These are phyloP conservation scores for Punctoribates punctum DNA, from an alignment of 2,888 invertebrate genomes.

Conservation along the genomic window DNA sequence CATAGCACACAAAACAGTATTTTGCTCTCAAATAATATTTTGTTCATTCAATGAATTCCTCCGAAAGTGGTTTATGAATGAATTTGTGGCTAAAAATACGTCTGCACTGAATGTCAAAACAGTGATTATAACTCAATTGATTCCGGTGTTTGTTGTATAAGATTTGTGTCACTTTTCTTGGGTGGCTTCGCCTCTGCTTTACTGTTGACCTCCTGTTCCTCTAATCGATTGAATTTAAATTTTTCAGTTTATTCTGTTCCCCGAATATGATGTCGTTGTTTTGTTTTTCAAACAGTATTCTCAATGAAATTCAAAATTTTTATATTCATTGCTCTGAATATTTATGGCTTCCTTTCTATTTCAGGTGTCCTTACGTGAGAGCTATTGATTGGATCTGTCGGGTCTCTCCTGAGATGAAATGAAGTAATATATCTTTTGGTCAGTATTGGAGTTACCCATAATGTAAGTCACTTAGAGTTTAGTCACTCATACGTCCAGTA, in stretches of 20 bases:
- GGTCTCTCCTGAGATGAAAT: background rate
- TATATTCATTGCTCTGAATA: background rate
- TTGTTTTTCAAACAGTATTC: too few species aligned
- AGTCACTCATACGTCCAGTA: background rate
- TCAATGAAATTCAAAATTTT: background rate
- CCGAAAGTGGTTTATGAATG: conserved; percentile 14
- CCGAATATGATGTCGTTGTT: too few species aligned
- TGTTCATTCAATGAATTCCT: background rate
- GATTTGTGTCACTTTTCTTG: background rate
- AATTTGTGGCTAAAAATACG: background rate
- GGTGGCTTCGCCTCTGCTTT: background rate
- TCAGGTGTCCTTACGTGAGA: background rate
- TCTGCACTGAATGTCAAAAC: conserved; percentile 12
- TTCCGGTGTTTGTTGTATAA: background rate
- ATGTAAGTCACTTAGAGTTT: conserved; percentile 25
- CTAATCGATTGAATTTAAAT: background rate
- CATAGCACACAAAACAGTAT: background rate
- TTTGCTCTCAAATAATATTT: background rate
- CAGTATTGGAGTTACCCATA: background rate
- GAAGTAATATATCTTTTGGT: background rate
- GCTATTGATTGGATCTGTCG: too few species aligned
- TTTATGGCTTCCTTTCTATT: background rate
- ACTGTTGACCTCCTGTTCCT: background rate
- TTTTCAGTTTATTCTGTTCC: background rate
- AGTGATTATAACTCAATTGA: conserved; percentile 1